phyloP scores from a whole-genome alignment of 2,888 invertebrate species.

The Drepanosiphum platanoidis region DNA sequence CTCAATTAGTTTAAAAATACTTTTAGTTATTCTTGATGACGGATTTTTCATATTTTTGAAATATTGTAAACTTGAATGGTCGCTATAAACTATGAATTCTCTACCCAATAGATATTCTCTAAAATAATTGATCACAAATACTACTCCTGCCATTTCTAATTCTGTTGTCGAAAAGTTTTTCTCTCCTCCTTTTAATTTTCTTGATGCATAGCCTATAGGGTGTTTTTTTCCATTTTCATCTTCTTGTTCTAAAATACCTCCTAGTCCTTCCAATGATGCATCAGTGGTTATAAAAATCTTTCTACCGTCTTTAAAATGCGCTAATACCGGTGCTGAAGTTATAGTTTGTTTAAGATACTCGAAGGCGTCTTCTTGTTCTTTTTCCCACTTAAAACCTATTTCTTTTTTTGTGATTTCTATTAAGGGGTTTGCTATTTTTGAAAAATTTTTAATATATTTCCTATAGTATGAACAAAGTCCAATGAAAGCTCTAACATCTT shows the following conservation, averaged over 20 bases:
- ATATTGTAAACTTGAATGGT: slow-evolving; percentile 9
- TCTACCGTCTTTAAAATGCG: too few relatives aligned
- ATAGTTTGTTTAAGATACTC: too few relatives aligned
- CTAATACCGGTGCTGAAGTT: too few relatives aligned
- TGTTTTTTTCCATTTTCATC: slow-evolving; percentile 26
- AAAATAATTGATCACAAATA: neutral
- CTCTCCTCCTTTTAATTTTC: slow-evolving; percentile 6
- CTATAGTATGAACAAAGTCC: too few relatives aligned
- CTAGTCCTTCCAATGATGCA: neutral
- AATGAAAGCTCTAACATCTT: too few relatives aligned
- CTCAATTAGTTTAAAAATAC: slow-evolving; percentile 35
- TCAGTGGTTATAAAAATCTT: too few relatives aligned
- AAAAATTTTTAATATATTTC: too few relatives aligned
- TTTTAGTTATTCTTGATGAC: slow-evolving; percentile 26
- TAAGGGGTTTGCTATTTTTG: too few relatives aligned
- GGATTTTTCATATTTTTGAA: slow-evolving; percentile 10
- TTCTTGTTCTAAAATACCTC: slow-evolving; percentile 43
- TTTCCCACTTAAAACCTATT: too few relatives aligned
- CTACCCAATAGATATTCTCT: neutral
- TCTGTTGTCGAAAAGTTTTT: slow-evolving; percentile 1
- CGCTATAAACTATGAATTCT: neutral
- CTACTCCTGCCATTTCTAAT: neutral
- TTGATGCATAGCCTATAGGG: neutral
- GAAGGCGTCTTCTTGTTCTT: too few relatives aligned
- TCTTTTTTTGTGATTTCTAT: too few relatives aligned